Evolutionary conservation across 2,797 vertebrate genomes (phyloP).

Genomic region (Sarcoramphus papa): DNA sequence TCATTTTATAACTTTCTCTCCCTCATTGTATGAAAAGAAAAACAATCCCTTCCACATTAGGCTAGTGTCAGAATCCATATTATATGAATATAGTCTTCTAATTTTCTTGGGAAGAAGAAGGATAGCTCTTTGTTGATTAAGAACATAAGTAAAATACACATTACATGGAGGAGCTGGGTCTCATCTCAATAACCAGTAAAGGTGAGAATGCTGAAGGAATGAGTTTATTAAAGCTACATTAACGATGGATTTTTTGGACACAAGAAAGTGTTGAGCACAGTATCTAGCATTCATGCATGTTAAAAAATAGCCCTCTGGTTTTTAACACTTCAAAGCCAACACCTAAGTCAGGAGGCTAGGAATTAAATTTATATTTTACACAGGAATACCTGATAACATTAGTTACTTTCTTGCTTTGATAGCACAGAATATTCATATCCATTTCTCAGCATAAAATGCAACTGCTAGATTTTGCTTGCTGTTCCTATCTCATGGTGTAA

Average conservation of each 20-base stretch:
- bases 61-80: neutral
- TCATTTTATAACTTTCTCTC: slow-evolving; percentile 7
- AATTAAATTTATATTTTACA: neutral
- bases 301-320: neutral
- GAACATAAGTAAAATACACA: slow-evolving; percentile 34
- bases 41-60: neutral
- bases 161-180: slow-evolving; percentile 1
- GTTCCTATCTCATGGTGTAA: neutral
- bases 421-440: neutral
- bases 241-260: neutral
- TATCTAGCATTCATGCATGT: neutral
- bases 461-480: neutral
- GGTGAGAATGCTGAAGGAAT: neutral
- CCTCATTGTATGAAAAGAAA: neutral
- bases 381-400: neutral
- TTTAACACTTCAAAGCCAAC: slow-evolving; percentile 13
- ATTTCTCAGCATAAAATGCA: neutral
- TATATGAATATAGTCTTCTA: slow-evolving; percentile 3
- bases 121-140: slow-evolving; percentile 18
- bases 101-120: slow-evolving; percentile 35
- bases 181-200: slow-evolving; percentile 3
- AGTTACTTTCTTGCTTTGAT: neutral
- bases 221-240: slow-evolving; percentile 4
- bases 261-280: neutral
- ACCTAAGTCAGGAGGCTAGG: neutral